phyloP scores from a whole-genome alignment of 2,888 invertebrate species.

The Netelia melanura region DNA sequence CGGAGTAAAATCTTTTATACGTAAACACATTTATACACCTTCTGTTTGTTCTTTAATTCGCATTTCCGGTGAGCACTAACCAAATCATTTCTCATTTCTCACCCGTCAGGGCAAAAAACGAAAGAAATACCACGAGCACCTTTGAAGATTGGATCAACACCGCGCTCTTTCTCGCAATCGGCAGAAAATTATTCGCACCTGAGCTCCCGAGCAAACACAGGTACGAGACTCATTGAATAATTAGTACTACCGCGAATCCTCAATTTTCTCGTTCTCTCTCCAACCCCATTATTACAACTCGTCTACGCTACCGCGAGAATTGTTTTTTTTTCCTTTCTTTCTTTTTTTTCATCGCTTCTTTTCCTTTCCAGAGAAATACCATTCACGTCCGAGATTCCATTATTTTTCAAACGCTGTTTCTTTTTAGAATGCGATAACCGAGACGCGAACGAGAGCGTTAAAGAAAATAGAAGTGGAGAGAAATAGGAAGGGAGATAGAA shows the following conservation, averaged over 20 bases:
- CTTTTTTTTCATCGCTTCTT: neutral
- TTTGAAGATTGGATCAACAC: constrained; percentile 59
- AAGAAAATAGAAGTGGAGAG: constrained; percentile 46
- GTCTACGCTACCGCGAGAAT: neutral
- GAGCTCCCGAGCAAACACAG: neutral
- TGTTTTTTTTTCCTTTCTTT: neutral
- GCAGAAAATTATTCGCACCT: constrained; percentile 41
- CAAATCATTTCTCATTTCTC: constrained; percentile 42
- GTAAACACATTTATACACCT: neutral
- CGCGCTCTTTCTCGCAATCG: constrained; percentile 54
- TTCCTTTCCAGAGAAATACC: too few species aligned
- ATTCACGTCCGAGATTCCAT: constrained; percentile 47
- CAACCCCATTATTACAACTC: neutral
- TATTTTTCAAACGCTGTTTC: constrained; percentile 54
- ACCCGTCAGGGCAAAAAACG: constrained; percentile 27
- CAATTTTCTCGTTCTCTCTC: constrained; percentile 35
- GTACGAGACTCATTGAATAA: constrained; percentile 10
- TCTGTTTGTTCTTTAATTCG: constrained; percentile 54
- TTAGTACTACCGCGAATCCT: constrained; percentile 30
- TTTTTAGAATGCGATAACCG: constrained; percentile 46
- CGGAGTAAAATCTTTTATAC: neutral
- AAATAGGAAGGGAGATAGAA: constrained; percentile 43
- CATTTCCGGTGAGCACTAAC: constrained; percentile 46
- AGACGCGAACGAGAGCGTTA: constrained; percentile 35
- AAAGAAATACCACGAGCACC: neutral